Percentiles rank a stretch among this genome's conserved stretches.
phyloP scores from a whole-genome alignment of 2,888 invertebrate genomes.

The Folsomia candida region DNA sequence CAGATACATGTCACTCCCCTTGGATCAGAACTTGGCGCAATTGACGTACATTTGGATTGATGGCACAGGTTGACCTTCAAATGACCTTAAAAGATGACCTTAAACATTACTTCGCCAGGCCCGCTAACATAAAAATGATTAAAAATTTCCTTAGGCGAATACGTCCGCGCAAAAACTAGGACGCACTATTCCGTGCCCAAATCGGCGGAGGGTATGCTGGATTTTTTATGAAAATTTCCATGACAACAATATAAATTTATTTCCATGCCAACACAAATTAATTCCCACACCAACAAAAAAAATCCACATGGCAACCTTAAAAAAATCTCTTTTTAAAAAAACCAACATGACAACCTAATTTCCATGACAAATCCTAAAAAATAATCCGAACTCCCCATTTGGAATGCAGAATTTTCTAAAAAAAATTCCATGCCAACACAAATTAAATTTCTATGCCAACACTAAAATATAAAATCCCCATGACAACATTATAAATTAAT shows the following conservation, averaged over 20 bases:
- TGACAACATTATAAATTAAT: not conserved
- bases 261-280: too few relatives aligned
- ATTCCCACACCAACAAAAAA: not conserved
- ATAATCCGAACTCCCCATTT: too few relatives aligned
- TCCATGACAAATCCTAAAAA: too few relatives aligned
- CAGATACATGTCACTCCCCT: slow-evolving; percentile 70
- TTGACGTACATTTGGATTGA: slow-evolving; percentile 95
- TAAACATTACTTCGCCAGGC: too few relatives aligned
- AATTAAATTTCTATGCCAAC: not conserved
- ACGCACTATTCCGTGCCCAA: slow-evolving; percentile 80
- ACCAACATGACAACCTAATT: too few relatives aligned
- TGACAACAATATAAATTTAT: too few relatives aligned
- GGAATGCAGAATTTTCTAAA: not conserved
- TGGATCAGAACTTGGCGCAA: slow-evolving; percentile 73
- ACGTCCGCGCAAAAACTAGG: slow-evolving; percentile 80
- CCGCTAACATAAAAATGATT: too few relatives aligned
- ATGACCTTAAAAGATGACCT: too few relatives aligned
- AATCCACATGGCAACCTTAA: not conserved
- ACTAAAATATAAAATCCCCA: not conserved
- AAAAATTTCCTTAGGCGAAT: too few relatives aligned
- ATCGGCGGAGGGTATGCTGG: slow-evolving; percentile 59
- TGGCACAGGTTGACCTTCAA: too few relatives aligned
- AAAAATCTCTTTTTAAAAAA: slow-evolving; percentile 4
- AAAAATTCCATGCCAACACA: not conserved
- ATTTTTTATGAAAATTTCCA: too few relatives aligned